Evolutionary conservation across 2,888 invertebrate species (phyloP), one percentile per base, ranked within the genome.

Genomic region (Troglohyphantes excavatus): DNA sequence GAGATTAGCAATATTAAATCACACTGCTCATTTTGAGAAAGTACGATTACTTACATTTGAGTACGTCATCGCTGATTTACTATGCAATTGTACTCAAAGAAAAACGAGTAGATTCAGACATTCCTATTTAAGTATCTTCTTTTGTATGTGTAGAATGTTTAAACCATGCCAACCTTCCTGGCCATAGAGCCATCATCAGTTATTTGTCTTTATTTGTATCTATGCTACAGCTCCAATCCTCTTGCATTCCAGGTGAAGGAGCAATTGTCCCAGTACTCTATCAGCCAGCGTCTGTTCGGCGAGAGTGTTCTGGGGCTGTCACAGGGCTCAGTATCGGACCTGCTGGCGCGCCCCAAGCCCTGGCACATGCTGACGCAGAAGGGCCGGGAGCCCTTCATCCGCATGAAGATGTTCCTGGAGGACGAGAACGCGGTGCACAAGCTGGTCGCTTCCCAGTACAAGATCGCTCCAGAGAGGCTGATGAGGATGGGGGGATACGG

Each of bases 331-430:
- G 99, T 99, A 0, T 99, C 98, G 68, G 99, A 99, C 94, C 95
- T 99, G 70, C 94, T 99, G 91, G 99, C 99, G 21, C 94, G 99
- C 76, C 99, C 99, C 61, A 99, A 99, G 93, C 98, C 99, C 0
- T 99, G 99, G 99, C 98, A 98, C 93, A 98, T 99, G 98, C 95
- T 99, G 72, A 99, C 99, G 17, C 98, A 97, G 93, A 98, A 98
- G 93, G 98, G 98, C 0, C 95, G 98, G 29, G 98, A 99, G 93
- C 99, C 98, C 0, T 99, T 98, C 94, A 98, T 99, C 91, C 95
- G 98, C 90, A 99, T 99, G 98, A 98, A 98, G 94, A 97, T 98
- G 96, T 99, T 99, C 94, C 94, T 99, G 92, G 98, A 98, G 94
- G 98, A 98, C 93, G 98, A 98, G 92, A 97, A 97, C 93, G 98